Evolutionary conservation across 2,113 vertebrate species (phyloP), one percentile per base, ranked within the genome.

Genomic region (Syngnathus typhle): DNA sequence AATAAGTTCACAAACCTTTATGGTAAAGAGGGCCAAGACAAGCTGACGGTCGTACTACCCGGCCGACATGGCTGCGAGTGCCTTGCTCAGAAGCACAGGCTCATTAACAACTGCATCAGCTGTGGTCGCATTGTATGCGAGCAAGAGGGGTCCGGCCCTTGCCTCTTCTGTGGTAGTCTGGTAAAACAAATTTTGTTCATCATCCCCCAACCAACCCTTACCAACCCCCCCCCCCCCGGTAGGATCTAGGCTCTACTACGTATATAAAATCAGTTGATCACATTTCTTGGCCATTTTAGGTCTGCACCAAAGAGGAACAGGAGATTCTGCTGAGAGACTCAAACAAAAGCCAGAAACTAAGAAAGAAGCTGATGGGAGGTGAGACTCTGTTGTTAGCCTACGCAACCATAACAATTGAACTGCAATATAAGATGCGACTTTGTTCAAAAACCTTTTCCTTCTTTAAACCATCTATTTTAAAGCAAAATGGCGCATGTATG

Each of bases 311-410:
- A 69, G 97, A 99, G 78, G 96, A 99, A 77, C 93, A 93, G 64
- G 94, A 95, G 80, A 93, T 99, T 77, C 88, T 99, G 69, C 93
- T 95, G 7, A 87, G 95, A 67, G 96, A 98, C 79, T 99, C 97
- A 32, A 98, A 99, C 87, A 99, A 95, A 90, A 99, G 97, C 85
- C 96, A 99, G 84, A 99, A 94, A 87, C 84, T 99, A 37, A 87
- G 93, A 66, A 98, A 98, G 85, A 99, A 98, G 76, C 94, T 99
- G 5, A 91, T 98, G 94, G 91, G 92, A 89, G 95, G 96, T 97
- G 78, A 85, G 81, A 64, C 13, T 41, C 37, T 23, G 59, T 76
- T 52, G 8, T 37, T 23, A 2, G 3, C 27, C 27, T 27, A 27
- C 8, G 6, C 1, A 7, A 51, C 10, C 5, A 46, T 60, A n/a